Evolutionary conservation across 2,888 invertebrate genomes (phyloP).

Genomic region (Dasypolia templi): DNA sequence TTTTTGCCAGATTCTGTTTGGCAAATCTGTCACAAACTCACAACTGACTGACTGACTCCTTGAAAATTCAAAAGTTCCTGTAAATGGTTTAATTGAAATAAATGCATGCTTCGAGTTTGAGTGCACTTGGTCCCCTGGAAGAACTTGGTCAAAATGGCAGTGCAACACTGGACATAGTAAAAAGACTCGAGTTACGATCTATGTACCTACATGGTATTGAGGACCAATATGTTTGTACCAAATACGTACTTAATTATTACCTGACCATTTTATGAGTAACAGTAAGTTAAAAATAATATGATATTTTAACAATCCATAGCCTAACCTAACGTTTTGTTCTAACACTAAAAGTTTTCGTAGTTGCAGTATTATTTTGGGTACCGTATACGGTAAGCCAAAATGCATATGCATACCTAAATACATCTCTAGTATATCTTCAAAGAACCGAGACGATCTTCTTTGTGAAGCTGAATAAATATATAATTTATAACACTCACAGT

Average conservation of each 20-base stretch:
- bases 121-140: background rate
- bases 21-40: background rate
- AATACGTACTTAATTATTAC: background rate
- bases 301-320: background rate
- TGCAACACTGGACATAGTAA: background rate
- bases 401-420: background rate
- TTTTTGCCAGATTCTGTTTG: background rate
- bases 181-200: background rate
- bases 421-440: constrained; percentile 17
- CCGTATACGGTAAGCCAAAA: too few relatives aligned
- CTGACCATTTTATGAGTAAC: background rate
- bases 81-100: too few relatives aligned
- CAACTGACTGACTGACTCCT: too few relatives aligned
- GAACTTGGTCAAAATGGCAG: background rate
- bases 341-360: constrained; percentile 3
- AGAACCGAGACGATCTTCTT: constrained; percentile 40
- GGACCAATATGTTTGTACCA: background rate
- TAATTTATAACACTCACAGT: constrained; percentile 32
- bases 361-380: constrained; percentile 48
- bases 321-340: background rate
- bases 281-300: background rate
- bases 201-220: background rate
- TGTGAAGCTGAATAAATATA: constrained; percentile 44
- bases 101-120: too few relatives aligned
- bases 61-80: too few relatives aligned